Evolutionary conservation across 2,113 vertebrate genomes (phyloP), one percentile per base, ranked within the genome.

Genomic region (Corvus moneduloides): DNA sequence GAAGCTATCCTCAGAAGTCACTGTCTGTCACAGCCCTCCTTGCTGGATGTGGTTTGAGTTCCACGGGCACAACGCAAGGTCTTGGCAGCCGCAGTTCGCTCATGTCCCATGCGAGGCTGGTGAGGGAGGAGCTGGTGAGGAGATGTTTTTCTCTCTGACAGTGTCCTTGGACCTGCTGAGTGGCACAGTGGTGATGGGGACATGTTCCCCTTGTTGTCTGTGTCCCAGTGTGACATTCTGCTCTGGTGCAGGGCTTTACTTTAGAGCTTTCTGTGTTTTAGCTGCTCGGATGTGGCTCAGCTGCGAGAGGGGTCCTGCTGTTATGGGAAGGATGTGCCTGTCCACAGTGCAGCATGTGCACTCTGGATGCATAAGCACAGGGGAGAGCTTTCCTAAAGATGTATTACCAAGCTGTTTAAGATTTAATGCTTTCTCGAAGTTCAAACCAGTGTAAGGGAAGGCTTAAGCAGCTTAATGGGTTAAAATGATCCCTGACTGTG

Each of bases 401-500:
- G 72, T 76, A 66, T 89, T 92, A 62, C 89, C 97, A 97, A 97
- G 97, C 93, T 96, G 87, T 94, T 97, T 96, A 97, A 92, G 93
- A 80, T 89, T 90, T 97, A 97, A 97, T 96, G 49, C 94, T 90
- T 81, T 94, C 88, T 88, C n/a, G 9, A 84, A 95, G 93, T 96
- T 97, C 91, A 94, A 22, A 75, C 95, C 22, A 4, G 86, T 90
- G 81, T 92, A 87, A 93, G 75, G 88, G 82, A 96, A 96, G 92
- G 59, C 62, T 68, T 97, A 97, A 97, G 96, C 91, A 86, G 97
- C 95, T 97, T 98, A 97, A 79, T 56, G 94, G 93, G 96, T 96
- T 97, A 95, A 95, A 96, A 82, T 91, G 95, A 95, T 95, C 90
- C 91, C 75, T 79, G 93, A n/a, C 91, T 86, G 90, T 96, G 95